These are phyloP conservation scores for Orius insidiosus DNA, from an alignment of 1,140 invertebrate genomes.

Conservation along the genomic window DNA sequence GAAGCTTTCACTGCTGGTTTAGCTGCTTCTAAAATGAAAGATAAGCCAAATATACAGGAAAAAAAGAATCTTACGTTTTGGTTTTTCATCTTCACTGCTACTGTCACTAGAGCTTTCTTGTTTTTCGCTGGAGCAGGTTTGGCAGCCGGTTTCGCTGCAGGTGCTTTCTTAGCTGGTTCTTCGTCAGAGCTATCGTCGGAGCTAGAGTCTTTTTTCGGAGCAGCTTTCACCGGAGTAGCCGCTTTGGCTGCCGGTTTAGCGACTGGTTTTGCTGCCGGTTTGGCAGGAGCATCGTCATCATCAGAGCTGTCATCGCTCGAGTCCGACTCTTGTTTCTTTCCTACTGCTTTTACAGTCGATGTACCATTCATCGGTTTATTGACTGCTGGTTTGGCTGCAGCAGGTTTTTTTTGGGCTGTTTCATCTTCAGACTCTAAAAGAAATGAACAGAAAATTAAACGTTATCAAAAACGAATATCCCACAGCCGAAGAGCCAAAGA, in stretches of 20 bases:
- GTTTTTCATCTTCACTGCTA: constrained; percentile 25
- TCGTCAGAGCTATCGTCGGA: constrained; percentile 17
- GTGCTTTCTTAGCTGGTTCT: constrained; percentile 11
- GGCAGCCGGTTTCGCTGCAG: constrained; percentile 15
- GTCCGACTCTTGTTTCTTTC: constrained; percentile 15
- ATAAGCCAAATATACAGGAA: neutral
- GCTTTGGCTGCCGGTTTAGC: constrained; percentile 17
- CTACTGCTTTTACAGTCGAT: neutral
- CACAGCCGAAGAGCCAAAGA: too few relatives aligned
- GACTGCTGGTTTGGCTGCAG: constrained; percentile 18
- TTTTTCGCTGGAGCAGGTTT: constrained; percentile 23
- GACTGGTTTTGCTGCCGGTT: constrained; percentile 17
- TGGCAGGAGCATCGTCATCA: constrained; percentile 15
- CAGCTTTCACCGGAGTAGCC: constrained; percentile 13
- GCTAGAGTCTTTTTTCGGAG: constrained; percentile 12
- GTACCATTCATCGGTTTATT: neutral
- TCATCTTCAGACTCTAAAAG: constrained; percentile 4
- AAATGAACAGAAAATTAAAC: neutral
- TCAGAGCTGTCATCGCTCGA: constrained; percentile 16
- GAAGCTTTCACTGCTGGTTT: constrained; percentile 11
- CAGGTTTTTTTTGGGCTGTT: constrained; percentile 18
- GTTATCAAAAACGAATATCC: too few relatives aligned
- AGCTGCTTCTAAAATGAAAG: constrained; percentile 15
- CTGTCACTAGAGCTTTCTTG: constrained; percentile 27
- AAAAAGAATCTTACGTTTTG: neutral